phyloP scores from a whole-genome alignment of 2,113 vertebrate genomes.

The Vombatus ursinus region DNA sequence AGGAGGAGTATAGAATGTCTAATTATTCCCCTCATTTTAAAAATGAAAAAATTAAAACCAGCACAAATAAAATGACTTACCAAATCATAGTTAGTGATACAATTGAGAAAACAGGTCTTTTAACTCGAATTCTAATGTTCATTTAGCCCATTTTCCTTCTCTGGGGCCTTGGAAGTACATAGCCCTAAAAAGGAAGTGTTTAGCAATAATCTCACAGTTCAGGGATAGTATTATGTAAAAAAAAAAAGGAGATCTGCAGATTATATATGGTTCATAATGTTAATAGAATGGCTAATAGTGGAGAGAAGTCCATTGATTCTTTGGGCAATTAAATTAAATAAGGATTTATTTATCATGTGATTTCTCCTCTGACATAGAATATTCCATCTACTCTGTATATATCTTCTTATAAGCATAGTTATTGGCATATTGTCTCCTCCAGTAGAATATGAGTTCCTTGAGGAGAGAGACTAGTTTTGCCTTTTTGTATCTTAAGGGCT shows the following conservation, averaged over 20 bases:
- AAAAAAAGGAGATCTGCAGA: background rate
- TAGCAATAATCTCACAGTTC: background rate
- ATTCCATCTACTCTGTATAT: background rate
- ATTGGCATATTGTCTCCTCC: background rate
- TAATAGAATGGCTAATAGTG: background rate
- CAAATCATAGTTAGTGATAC: background rate
- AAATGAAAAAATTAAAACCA: background rate
- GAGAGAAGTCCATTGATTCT: background rate
- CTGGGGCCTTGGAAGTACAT: background rate
- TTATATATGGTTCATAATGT: background rate
- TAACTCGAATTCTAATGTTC: background rate
- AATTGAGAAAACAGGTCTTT: background rate
- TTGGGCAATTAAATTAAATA: background rate
- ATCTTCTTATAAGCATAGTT: background rate
- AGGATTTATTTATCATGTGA: background rate
- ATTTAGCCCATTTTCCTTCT: background rate
- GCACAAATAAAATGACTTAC: background rate
- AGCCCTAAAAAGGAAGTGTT: background rate
- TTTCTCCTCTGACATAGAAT: background rate
- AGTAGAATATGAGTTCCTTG: background rate
- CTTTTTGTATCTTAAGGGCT: background rate
- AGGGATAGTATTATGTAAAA: background rate
- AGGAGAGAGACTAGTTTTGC: background rate
- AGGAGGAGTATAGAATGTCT: background rate
- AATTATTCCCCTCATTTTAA: background rate